These are phyloP conservation scores for Setipinna tenuifilis DNA, from an alignment of 2,797 vertebrate genomes.

Conservation along the genomic window DNA sequence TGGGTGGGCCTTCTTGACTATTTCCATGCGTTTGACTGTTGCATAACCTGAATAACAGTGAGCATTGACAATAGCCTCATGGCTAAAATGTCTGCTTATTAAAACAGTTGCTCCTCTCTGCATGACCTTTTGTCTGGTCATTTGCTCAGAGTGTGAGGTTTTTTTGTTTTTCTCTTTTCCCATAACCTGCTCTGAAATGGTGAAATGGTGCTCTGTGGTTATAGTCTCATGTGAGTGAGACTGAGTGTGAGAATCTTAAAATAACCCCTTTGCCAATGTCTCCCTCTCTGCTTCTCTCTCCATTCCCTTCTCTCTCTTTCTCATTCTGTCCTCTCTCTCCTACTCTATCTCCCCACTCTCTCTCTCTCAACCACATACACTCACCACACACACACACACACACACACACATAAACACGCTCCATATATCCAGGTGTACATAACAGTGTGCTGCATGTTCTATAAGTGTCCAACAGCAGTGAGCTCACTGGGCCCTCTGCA, in stretches of 20 bases:
- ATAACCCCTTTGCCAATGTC: conserved; percentile 28
- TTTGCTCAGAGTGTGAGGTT: no score
- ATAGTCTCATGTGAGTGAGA: neutral
- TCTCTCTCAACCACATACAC: conserved; percentile 11
- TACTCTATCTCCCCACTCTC: neutral
- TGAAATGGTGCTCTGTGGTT: neutral
- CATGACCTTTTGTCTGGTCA: no score
- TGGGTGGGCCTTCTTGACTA: neutral
- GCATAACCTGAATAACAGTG: neutral
- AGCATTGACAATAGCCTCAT: no score
- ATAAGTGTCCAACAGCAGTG: conserved; percentile 39
- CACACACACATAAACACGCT: neutral
- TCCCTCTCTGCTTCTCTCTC: neutral
- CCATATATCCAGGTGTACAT: conserved; percentile 49
- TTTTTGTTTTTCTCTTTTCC: no score
- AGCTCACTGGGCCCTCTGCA: conserved; percentile 65
- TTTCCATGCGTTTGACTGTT: neutral
- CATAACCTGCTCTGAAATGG: no score
- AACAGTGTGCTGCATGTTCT: conserved; percentile 50
- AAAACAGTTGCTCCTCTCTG: no score
- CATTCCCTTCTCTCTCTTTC: neutral
- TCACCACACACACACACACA: conserved; percentile 26
- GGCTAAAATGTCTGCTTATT: no score
- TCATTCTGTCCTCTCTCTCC: neutral
- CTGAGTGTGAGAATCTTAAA: neutral